Percentiles rank a stretch among this genome's conserved stretches.
These are phyloP conservation scores for Gallinago media DNA, from an alignment of 2,113 vertebrate species.

Conservation along the genomic window DNA sequence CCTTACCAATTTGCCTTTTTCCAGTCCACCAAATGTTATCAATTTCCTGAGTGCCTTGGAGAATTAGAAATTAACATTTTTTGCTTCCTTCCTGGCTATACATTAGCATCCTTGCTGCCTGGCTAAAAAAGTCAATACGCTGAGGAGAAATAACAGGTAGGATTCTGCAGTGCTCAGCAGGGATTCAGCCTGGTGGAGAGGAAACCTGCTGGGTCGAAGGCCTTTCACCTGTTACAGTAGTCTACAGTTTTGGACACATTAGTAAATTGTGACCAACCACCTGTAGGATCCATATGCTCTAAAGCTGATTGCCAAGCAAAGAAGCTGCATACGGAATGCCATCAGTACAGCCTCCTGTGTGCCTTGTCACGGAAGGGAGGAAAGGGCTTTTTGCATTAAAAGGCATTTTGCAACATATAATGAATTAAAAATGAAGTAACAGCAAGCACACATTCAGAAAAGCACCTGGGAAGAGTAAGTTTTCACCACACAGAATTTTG, in stretches of 20 bases:
- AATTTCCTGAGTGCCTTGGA: background rate
- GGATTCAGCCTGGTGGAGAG: background rate
- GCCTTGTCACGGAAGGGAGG: background rate
- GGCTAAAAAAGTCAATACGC: background rate
- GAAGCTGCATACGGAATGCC: background rate
- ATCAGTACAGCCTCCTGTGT: background rate
- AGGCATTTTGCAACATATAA: background rate
- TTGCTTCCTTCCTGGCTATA: background rate
- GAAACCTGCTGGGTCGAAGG: background rate
- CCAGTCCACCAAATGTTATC: background rate
- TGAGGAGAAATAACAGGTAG: background rate
- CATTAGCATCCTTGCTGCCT: background rate
- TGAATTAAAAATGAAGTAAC: background rate
- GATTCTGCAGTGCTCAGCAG: background rate
- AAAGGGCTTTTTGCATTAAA: background rate
- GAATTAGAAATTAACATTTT: background rate
- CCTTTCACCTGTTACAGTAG: background rate
- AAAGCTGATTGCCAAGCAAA: slow-evolving; percentile 34
- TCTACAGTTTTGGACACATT: background rate
- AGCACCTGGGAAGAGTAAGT: background rate
- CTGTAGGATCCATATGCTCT: slow-evolving; percentile 34
- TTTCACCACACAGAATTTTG: background rate
- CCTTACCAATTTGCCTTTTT: background rate
- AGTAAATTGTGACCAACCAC: slow-evolving; percentile 40
- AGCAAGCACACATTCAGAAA: background rate